These are phyloP conservation scores for Helogale parvula DNA, from an alignment of 2,113 vertebrate species.

Conservation along the genomic window DNA sequence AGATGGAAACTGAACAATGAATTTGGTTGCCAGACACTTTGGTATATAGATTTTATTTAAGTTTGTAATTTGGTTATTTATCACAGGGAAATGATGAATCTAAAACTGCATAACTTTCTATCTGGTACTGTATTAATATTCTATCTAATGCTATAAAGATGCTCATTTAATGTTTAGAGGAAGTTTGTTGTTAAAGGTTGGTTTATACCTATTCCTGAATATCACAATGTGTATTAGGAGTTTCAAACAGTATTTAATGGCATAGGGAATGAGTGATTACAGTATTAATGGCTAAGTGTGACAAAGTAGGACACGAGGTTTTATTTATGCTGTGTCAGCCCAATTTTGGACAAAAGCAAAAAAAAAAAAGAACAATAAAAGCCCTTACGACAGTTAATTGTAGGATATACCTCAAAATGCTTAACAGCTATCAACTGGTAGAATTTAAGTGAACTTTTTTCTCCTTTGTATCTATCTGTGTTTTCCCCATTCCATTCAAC, in stretches of 20 bases:
- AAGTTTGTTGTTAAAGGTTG: background rate
- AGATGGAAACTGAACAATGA: background rate
- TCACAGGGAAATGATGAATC: background rate
- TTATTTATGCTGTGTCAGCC: background rate
- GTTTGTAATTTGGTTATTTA: background rate
- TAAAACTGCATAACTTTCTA: background rate
- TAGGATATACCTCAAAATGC: background rate
- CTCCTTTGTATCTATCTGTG: background rate
- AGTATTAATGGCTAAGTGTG: background rate
- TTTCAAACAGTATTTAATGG: conserved; percentile 6
- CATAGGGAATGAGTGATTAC: background rate
- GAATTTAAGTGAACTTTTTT: background rate
- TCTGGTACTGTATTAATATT: background rate
- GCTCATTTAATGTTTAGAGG: background rate
- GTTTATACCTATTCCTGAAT: background rate
- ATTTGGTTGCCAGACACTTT: background rate
- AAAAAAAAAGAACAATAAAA: background rate
- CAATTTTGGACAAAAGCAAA: background rate
- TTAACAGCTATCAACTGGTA: background rate
- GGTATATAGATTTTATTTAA: conserved; percentile 5
- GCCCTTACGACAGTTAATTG: background rate
- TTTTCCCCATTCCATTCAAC: background rate
- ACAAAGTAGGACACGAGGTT: background rate
- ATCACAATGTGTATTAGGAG: background rate
- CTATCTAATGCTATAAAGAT: background rate